These are phyloP conservation scores for Potamarius usumacintae DNA, from an alignment of 2,113 vertebrate species.

Conservation along the genomic window DNA sequence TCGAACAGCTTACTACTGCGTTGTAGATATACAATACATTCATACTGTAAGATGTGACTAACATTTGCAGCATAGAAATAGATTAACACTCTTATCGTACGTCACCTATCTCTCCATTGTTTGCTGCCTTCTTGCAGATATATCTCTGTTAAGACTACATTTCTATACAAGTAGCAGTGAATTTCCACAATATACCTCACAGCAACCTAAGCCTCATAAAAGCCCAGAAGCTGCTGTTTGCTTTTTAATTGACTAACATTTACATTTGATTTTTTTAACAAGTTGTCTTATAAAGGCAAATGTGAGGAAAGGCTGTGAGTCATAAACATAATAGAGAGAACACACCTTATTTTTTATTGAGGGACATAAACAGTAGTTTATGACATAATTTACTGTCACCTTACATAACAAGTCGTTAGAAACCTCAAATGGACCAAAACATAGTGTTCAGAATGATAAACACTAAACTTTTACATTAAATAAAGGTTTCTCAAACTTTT, in stretches of 20 bases:
- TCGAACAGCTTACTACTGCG: no score
- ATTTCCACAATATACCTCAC: background rate
- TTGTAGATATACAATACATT: no score
- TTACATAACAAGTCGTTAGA: constrained; percentile 65
- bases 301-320: constrained; percentile 52
- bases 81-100: background rate
- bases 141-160: constrained; percentile 2
- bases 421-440: constrained; percentile 35
- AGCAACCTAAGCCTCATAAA: constrained; percentile 32
- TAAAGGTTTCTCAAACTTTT: background rate
- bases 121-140: background rate
- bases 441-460: background rate
- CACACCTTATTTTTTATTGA: constrained; percentile 75
- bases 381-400: constrained; percentile 64
- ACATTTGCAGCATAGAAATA: background rate
- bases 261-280: constrained; percentile 67
- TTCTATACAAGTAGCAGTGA: background rate
- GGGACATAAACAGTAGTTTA: constrained; percentile 78
- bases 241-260: constrained; percentile 71
- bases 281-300: constrained; percentile 66
- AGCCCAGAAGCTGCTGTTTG: constrained; percentile 64
- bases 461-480: background rate
- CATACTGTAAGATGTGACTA: background rate
- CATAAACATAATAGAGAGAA: constrained; percentile 64
- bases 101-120: background rate